phyloP scores from a whole-genome alignment of 2,888 invertebrate species.

The Volucella zonaria region DNA sequence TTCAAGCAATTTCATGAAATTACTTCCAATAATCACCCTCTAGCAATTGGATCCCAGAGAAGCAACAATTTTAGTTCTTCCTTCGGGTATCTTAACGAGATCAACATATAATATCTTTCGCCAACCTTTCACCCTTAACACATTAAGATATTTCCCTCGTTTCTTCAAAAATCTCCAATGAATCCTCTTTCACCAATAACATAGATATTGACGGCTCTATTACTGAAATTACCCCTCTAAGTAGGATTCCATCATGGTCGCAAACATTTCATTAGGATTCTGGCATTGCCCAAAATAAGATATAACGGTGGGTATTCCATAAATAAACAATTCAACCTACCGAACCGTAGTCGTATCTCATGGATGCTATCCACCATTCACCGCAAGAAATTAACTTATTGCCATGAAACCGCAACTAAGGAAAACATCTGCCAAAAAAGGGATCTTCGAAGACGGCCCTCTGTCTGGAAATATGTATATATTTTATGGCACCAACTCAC shows the following conservation, averaged over 20 bases:
- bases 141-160: too few relatives aligned
- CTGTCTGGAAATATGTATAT: not conserved
- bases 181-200: not conserved
- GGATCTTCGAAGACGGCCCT: not conserved
- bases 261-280: conserved; percentile 14
- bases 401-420: not conserved
- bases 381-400: conserved; percentile 1
- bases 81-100: too few relatives aligned
- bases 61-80: too few relatives aligned
- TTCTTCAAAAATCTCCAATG: not conserved
- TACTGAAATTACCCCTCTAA: not conserved
- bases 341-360: conserved; percentile 16
- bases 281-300: not conserved
- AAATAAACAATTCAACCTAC: conserved; percentile 32
- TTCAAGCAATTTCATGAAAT: too few relatives aligned
- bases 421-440: conserved; percentile 1
- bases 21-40: too few relatives aligned
- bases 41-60: too few relatives aligned
- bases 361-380: not conserved
- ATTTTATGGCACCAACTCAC: conserved; percentile 21
- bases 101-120: too few relatives aligned
- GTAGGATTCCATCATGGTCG: not conserved
- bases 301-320: conserved; percentile 5
- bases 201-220: conserved; percentile 13
- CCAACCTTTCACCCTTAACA: too few relatives aligned